phyloP scores from a whole-genome alignment of 2,888 invertebrate genomes.

The Drosophila borealis region DNA sequence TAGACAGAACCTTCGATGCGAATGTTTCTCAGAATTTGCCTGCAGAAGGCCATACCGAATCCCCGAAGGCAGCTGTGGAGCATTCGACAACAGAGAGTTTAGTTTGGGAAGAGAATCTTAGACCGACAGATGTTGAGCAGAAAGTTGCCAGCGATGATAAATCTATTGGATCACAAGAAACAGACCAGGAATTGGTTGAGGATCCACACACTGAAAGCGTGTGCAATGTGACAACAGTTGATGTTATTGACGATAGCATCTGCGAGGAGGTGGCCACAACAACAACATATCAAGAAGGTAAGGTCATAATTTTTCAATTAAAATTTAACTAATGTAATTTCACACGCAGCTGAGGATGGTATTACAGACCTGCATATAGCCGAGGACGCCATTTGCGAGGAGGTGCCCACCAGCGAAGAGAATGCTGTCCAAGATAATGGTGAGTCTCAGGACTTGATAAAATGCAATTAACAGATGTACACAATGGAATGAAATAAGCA shows the following conservation, averaged over 20 bases:
- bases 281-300: conserved; percentile 34
- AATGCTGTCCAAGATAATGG: conserved; percentile 6
- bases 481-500: too few relatives aligned
- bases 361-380: conserved; percentile 3
- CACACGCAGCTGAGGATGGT: neutral
- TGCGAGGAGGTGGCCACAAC: conserved; percentile 50
- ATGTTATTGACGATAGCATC: conserved; percentile 54
- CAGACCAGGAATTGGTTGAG: neutral
- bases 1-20: conserved; percentile 37
- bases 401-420: conserved; percentile 15
- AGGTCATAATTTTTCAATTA: neutral
- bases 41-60: neutral
- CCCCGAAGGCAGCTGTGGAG: neutral
- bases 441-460: conserved; percentile 11
- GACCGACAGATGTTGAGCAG: neutral
- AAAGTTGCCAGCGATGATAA: neutral
- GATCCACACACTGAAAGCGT: neutral
- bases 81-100: neutral
- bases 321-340: neutral
- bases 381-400: conserved; percentile 51
- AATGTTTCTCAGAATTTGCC: neutral
- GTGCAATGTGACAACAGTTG: neutral
- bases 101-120: neutral
- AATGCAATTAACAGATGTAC: too few relatives aligned
- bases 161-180: neutral